A percentile compares a stretch with the other conserved stretches of the same genome.
These are phyloP conservation scores for Lophius piscatorius DNA, from an alignment of 2,113 vertebrate genomes.

Conservation along the genomic window DNA sequence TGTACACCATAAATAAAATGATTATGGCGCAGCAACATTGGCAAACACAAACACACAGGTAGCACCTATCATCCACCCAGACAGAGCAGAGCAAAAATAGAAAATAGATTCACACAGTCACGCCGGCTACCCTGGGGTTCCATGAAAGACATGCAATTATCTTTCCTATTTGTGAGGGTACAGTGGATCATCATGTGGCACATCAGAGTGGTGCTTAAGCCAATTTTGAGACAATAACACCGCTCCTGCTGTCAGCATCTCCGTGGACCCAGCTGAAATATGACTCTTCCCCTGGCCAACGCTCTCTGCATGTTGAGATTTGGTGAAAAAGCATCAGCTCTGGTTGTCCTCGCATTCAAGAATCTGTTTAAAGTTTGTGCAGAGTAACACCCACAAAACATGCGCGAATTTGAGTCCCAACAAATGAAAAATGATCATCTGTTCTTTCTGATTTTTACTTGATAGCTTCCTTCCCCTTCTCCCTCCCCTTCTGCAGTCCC, in stretches of 20 bases:
- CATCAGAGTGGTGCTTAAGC: conserved; percentile 58
- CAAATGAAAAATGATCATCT: too few relatives aligned
- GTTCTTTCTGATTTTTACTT: not conserved
- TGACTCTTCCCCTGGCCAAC: conserved; percentile 30
- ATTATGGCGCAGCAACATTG: too few relatives aligned
- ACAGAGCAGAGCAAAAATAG: not conserved
- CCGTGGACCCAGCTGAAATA: conserved; percentile 49
- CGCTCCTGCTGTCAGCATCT: conserved; percentile 57
- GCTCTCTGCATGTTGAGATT: conserved; percentile 11
- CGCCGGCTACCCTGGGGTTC: conserved; percentile 23
- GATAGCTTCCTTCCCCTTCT: not conserved
- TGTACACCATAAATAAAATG: too few relatives aligned
- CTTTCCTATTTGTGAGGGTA: conserved; percentile 25
- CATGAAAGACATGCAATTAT: conserved; percentile 52
- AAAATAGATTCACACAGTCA: conserved; percentile 33
- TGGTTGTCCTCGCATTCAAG: too few relatives aligned
- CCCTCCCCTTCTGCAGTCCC: conserved; percentile 21
- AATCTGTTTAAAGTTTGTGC: too few relatives aligned
- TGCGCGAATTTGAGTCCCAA: too few relatives aligned
- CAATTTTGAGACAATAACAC: conserved; percentile 66
- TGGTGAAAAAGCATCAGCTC: conserved; percentile 21
- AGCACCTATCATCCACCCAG: conserved; percentile 3
- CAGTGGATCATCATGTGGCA: conserved; percentile 46
- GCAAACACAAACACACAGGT: not conserved
- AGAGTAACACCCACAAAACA: too few relatives aligned